These are phyloP conservation scores for Trisateles emortualis DNA, from an alignment of 2,888 invertebrate species.

Conservation along the genomic window DNA sequence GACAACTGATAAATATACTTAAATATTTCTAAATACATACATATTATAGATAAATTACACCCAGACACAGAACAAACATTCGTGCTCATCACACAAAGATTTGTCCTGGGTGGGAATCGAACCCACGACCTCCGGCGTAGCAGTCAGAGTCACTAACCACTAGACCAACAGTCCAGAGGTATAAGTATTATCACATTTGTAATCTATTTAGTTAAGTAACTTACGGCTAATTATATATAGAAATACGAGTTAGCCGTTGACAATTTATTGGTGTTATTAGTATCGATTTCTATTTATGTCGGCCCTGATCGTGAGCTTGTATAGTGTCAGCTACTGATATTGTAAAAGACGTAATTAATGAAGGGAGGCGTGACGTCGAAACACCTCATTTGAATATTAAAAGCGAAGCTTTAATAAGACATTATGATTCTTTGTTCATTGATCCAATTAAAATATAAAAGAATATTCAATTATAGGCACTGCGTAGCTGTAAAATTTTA, in stretches of 20 bases:
- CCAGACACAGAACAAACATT: too few relatives aligned
- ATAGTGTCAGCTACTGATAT: background rate
- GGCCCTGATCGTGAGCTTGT: slow-evolving; percentile 13
- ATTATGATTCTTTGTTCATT: slow-evolving; percentile 8
- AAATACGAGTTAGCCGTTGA: slow-evolving; percentile 23
- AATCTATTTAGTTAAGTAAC: slow-evolving; percentile 21
- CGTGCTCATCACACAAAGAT: too few relatives aligned
- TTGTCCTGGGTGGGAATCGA: too few relatives aligned
- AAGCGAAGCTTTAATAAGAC: slow-evolving; percentile 4
- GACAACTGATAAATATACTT: too few relatives aligned
- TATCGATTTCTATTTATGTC: slow-evolving; percentile 23
- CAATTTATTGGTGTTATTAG: slow-evolving; percentile 30
- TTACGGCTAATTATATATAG: slow-evolving; percentile 33
- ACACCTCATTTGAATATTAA: slow-evolving; percentile 11
- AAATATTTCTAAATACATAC: too few relatives aligned
- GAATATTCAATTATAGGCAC: background rate
- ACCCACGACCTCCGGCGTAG: too few relatives aligned
- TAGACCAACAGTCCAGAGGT: too few relatives aligned
- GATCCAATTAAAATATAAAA: slow-evolving; percentile 3
- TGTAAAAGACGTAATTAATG: slow-evolving; percentile 5
- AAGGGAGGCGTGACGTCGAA: background rate
- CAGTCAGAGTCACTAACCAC: too few relatives aligned
- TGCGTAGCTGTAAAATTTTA: too few relatives aligned
- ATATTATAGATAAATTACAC: too few relatives aligned
- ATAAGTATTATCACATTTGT: slow-evolving; percentile 21